Conservation (phyloP, 2,797 vertebrate genomes). For the Crenuchus spilurus region DNA sequence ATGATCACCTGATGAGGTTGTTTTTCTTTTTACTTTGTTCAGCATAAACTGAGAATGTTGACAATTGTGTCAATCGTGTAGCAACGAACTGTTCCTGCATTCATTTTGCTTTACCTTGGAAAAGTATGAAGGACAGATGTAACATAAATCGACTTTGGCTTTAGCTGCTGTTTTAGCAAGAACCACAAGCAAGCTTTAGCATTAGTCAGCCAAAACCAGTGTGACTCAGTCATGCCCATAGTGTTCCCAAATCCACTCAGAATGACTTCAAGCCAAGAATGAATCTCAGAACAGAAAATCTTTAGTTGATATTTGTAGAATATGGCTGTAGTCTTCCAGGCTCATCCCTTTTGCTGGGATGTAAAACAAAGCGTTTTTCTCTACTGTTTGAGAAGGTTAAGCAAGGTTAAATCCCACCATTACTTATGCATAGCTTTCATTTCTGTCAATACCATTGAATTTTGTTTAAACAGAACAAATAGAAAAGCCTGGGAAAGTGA, state of each 20-base stretch:
- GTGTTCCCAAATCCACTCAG: neutral
- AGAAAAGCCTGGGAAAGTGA: constrained; percentile 19
- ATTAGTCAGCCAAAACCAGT: constrained; percentile 25
- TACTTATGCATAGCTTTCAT: constrained; percentile 28
- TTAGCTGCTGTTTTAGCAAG: constrained; percentile 39
- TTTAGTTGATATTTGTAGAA: too few species aligned
- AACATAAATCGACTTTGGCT: constrained; percentile 38
- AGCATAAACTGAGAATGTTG: constrained; percentile 40
- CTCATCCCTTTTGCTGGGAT: neutral
- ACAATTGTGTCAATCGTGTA: constrained; percentile 41
- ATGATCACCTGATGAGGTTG: neutral
- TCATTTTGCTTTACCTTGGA: constrained; percentile 37
- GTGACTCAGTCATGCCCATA: neutral
- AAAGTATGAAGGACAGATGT: constrained; percentile 39
- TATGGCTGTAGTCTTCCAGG: neutral
- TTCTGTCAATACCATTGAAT: constrained; percentile 42
- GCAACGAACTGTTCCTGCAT: constrained; percentile 31
- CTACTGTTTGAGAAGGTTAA: constrained; percentile 11
- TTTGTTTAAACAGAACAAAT: constrained; percentile 38
- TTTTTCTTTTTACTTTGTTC: constrained; percentile 36
- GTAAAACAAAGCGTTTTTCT: neutral
- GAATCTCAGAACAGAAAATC: too few species aligned
- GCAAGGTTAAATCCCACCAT: constrained; percentile 23
- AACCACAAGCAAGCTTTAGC: constrained; percentile 10
- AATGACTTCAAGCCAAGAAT: neutral